Base-by-base conservation (phyloP, 2,888 invertebrate species). In the Pomacea canaliculata region DNA sequence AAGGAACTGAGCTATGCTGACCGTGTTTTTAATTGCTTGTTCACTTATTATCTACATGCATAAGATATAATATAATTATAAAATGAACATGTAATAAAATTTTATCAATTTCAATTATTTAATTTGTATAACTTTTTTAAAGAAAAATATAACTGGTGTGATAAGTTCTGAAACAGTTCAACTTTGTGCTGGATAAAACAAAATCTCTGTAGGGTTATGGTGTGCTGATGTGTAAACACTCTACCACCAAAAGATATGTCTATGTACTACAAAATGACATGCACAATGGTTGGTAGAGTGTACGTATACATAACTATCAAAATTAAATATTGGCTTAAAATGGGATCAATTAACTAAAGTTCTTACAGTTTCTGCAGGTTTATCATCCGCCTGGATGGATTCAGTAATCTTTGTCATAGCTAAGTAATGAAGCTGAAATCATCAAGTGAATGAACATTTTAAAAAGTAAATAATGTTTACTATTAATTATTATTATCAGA, bases 1-100 rank as follows among this genome's bases (percentile, higher is more conserved):
- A 46, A 82, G 65, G n/a, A 81, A 27, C 65, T 80, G 46, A 37
- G 79, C 80, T 63, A 82, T 78, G 48, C 73, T 71, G n/a, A 79
- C 62, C 63, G 76, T 79, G 60, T 78, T 79, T n/a, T 76, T 67
- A 62, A 60, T 71, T 7, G 71, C 70, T 51, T 75, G 70, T 16
- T 74, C 62, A 27, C 68, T 48, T 62, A 69, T 23, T 12, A 49
- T 23, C 74, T 74, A n/a, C 9, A 27, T 7, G 19, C 19, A 68
- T 46, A 9, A 66, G 16, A 68, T 37, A 12, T 10, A 56, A 56
- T 56, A 56, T 56, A 56, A 56, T 3, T 37, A 37, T 37, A 37
- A 7, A 56, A 56, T 56, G 51, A 4, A 56, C 51, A 7, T 16
- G 3, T 37, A 37, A 56, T 56, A 56, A 2, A 56, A 56, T 16